Base-by-base conservation (phyloP, 2,113 vertebrate species). In the Phylloscopus trochiloides region DNA sequence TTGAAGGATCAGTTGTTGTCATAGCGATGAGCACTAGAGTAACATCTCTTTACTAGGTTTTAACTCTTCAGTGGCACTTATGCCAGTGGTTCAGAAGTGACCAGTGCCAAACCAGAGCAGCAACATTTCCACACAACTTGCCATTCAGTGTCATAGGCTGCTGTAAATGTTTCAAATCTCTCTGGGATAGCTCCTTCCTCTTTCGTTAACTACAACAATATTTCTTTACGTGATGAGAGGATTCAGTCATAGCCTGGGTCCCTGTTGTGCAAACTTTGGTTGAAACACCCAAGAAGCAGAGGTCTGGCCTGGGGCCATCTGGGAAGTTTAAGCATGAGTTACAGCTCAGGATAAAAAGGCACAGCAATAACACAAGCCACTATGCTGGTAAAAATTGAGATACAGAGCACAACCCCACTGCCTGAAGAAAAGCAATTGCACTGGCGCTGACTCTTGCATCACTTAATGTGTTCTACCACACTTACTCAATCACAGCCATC, bases 251-350 rank as follows among this genome's bases (percentile, higher is more conserved):
- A 43, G 83, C 58, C 31, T 24, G 19, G 19, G 34, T 61, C 66
- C 34, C 52, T 25, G 48, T 38, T 88, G 66, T 66, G 62, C 42
- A 85, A 85, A 47, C 45, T 90, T 50, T 61, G 50, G 68, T 68
- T 85, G 66, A 94, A 93, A 93, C 70, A 76, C 38, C 65, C 68
- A 78, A 81, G 86, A 93, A 90, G 68, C 17, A 55, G 22, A 91
- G 92, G 50, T 47, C 50, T 66, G 82, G 57, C 59, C 63, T 51
- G 15, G 51, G 26, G 45, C 51, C 71, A 66, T 24, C 68, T 59
- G 63, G 47, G 79, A 80, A 86, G 67, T 55, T 55, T 14, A 92
- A 58, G 70, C 48, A 61, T 42, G 77, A 91, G 48, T 59, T 92
- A 80, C 34, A 85, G 52, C 65, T 87, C 13, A 18, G 54, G 31